phyloP scores from a whole-genome alignment of 2,888 invertebrate genomes.

The Arctia plantaginis region DNA sequence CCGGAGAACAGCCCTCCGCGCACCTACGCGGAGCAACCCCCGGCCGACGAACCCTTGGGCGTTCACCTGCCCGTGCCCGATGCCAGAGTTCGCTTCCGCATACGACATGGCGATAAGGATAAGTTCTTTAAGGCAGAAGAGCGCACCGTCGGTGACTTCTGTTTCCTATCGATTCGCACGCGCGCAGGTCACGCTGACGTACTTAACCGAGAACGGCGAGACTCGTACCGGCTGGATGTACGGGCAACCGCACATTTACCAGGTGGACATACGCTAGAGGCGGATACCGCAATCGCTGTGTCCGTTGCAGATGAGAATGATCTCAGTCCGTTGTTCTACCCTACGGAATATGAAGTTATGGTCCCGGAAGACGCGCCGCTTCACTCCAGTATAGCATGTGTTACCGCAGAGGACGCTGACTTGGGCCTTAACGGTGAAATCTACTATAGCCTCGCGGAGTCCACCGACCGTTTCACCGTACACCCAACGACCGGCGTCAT shows the following conservation, averaged over 20 bases:
- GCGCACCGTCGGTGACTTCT: conserved; percentile 96
- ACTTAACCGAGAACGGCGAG: conserved; percentile 96
- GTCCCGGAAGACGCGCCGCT: conserved; percentile 95
- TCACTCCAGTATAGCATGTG: conserved; percentile 92
- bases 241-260: conserved; percentile 87
- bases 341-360: conserved; percentile 94
- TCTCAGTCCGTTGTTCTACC: conserved; percentile 96
- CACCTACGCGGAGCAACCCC: conserved; percentile 91
- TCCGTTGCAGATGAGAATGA: conserved; percentile 95
- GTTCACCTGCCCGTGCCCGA: conserved; percentile 83
- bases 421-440: conserved; percentile 98
- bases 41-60: conserved; percentile 93
- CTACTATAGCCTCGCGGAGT: conserved; percentile 96
- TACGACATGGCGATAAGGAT: conserved; percentile 94
- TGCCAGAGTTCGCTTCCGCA: conserved; percentile 91
- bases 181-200: conserved; percentile 95
- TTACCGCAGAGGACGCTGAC: conserved; percentile 98
- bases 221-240: conserved; percentile 92
- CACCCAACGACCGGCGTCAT: conserved; percentile 97
- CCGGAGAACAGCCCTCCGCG: conserved; percentile 97
- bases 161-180: conserved; percentile 95
- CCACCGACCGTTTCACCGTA: conserved; percentile 94
- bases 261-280: conserved; percentile 88
- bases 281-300: conserved; percentile 90
- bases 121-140: conserved; percentile 97